A percentile compares a stretch with the other conserved stretches of the same genome.
These are phyloP conservation scores for Ctena decussata DNA, from an alignment of 2,888 invertebrate genomes.

Conservation along the genomic window DNA sequence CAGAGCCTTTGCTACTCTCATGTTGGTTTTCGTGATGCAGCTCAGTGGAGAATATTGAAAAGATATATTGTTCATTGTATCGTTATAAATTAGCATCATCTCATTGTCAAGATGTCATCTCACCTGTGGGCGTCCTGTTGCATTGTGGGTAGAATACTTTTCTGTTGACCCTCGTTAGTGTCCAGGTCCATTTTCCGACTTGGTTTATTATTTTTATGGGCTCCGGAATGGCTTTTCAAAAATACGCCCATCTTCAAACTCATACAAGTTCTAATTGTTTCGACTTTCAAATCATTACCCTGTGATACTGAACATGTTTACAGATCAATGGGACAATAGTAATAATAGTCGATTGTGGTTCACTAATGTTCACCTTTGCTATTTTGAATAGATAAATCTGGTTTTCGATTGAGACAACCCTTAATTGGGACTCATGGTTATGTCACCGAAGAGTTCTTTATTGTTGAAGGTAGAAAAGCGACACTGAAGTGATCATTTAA, in stretches of 20 bases:
- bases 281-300: neutral
- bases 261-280: neutral
- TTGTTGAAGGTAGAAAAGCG: constrained; percentile 14
- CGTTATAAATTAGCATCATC: constrained; percentile 40
- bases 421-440: constrained; percentile 22
- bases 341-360: neutral
- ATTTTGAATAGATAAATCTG: constrained; percentile 37
- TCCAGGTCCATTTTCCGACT: constrained; percentile 27
- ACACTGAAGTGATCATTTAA: constrained; percentile 11
- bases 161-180: constrained; percentile 45
- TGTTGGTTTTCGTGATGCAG: too few relatives aligned
- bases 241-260: neutral
- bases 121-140: constrained; percentile 33
- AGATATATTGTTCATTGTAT: constrained; percentile 41
- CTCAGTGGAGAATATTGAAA: constrained; percentile 16
- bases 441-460: constrained; percentile 4
- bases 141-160: constrained; percentile 48
- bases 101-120: constrained; percentile 42
- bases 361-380: constrained; percentile 32
- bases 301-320: neutral
- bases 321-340: neutral
- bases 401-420: neutral
- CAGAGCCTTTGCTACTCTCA: too few relatives aligned
- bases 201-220: constrained; percentile 43
- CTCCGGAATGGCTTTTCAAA: constrained; percentile 1